These are phyloP conservation scores for Maccullochella peelii DNA, from an alignment of 2,113 vertebrate species.

Conservation along the genomic window DNA sequence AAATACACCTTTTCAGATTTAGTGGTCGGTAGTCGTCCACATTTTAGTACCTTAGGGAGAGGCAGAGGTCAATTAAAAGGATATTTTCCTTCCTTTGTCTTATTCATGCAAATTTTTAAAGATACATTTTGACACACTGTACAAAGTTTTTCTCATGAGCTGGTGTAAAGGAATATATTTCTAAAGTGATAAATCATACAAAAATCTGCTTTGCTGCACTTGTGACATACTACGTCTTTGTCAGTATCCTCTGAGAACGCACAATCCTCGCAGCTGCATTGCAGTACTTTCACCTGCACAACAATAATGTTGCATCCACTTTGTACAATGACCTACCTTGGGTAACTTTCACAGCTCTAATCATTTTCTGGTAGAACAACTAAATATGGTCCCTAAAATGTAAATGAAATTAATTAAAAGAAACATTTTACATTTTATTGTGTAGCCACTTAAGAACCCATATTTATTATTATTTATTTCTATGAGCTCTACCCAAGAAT, in stretches of 20 bases:
- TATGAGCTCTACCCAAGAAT: not conserved
- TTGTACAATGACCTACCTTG: not conserved
- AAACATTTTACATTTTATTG: not conserved
- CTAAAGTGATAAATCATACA: slow-evolving; percentile 33
- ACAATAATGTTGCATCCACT: slow-evolving; percentile 13
- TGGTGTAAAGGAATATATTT: slow-evolving; percentile 15
- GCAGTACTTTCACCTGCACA: slow-evolving; percentile 23
- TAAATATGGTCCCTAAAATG: not conserved
- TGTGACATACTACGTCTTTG: slow-evolving; percentile 20
- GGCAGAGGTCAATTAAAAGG: slow-evolving; percentile 15
- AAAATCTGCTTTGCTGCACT: slow-evolving; percentile 48
- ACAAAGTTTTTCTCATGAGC: not conserved
- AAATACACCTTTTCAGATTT: slow-evolving; percentile 4
- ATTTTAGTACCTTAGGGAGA: slow-evolving; percentile 9
- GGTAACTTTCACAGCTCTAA: slow-evolving; percentile 21
- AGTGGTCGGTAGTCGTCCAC: slow-evolving; percentile 4
- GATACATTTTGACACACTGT: not conserved
- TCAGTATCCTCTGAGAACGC: slow-evolving; percentile 30
- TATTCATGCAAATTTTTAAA: not conserved
- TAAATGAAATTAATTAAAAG: not conserved
- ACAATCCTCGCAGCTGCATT: slow-evolving; percentile 16
- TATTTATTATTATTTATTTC: slow-evolving; percentile 23
- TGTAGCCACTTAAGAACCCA: not conserved
- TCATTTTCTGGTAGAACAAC: slow-evolving; percentile 3
- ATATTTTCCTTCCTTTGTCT: slow-evolving; percentile 12